A percentile compares a stretch with the other conserved stretches of the same genome.
phyloP scores from a whole-genome alignment of 2,113 vertebrate species.

The Nothocercus nigrocapillus region DNA sequence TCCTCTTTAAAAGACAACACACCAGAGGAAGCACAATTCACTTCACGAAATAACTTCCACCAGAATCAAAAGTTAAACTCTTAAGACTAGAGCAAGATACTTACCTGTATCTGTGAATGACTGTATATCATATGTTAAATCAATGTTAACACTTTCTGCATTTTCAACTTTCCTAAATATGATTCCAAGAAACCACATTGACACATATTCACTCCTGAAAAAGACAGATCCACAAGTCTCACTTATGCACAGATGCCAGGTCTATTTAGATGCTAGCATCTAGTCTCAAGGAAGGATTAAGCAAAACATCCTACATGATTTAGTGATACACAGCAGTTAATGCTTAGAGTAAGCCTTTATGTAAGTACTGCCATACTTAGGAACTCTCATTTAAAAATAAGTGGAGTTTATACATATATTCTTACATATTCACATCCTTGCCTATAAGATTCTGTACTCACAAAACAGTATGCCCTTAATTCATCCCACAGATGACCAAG shows the following conservation, averaged over 20 bases:
- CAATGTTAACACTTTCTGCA: slow-evolving; percentile 91
- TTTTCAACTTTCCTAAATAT: slow-evolving; percentile 95
- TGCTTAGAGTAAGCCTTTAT: background rate
- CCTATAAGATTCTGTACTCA: background rate
- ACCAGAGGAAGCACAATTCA: background rate
- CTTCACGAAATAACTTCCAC: background rate
- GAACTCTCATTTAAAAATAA: background rate
- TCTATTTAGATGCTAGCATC: background rate
- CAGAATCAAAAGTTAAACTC: background rate
- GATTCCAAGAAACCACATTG: slow-evolving; percentile 98
- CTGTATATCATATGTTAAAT: slow-evolving; percentile 95
- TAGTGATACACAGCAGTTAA: background rate
- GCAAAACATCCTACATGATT: background rate
- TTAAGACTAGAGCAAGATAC: background rate
- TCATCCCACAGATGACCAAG: background rate
- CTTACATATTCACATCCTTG: background rate
- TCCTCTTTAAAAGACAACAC: background rate
- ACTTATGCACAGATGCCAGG: background rate
- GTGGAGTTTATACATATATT: background rate
- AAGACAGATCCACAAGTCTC: background rate
- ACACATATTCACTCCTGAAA: slow-evolving; percentile 87
- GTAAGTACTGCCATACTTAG: background rate
- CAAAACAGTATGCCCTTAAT: background rate
- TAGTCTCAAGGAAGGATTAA: background rate
- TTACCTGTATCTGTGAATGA: slow-evolving; percentile 96